These are phyloP conservation scores for Xyrichtys novacula DNA, from an alignment of 2,797 vertebrate species.

Conservation along the genomic window DNA sequence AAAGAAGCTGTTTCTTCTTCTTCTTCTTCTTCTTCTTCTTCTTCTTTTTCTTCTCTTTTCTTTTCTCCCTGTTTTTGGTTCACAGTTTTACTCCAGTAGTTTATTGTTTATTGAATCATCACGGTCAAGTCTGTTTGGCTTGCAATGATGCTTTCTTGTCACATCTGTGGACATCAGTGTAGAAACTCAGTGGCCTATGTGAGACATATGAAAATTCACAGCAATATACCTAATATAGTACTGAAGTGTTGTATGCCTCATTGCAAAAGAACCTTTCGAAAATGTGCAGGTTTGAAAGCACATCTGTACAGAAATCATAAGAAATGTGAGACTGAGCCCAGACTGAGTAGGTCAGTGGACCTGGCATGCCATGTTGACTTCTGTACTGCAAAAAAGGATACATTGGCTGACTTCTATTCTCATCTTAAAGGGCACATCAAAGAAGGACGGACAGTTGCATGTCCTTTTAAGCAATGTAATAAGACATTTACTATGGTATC, in stretches of 20 bases:
- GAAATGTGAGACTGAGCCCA: background rate
- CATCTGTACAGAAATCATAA: conserved; percentile 16
- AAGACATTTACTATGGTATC: conserved; percentile 15
- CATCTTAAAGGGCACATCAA: conserved; percentile 24
- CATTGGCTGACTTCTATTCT: conserved; percentile 10
- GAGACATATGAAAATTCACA: conserved; percentile 21
- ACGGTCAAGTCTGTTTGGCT: background rate
- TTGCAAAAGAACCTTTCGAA: conserved; percentile 26
- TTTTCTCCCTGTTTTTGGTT: background rate
- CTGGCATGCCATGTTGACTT: conserved; percentile 1
- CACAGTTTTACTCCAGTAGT: background rate
- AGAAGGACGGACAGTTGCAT: conserved; percentile 6
- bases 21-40: too few relatives aligned
- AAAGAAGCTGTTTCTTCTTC: too few relatives aligned
- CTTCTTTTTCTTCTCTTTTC: too few relatives aligned
- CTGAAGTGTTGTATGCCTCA: conserved; percentile 7
- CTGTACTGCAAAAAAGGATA: too few relatives aligned
- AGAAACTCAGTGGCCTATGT: conserved; percentile 1
- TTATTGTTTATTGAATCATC: background rate
- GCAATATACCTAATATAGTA: conserved; percentile 7
- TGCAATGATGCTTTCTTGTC: conserved; percentile 1
- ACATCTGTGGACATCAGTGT: conserved; percentile 9
- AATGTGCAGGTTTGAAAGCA: conserved; percentile 20
- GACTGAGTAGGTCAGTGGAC: conserved; percentile 8
- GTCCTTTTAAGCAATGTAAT: conserved; percentile 23